These are phyloP conservation scores for Miltochrista miniata DNA, from an alignment of 2,888 invertebrate species.

Conservation along the genomic window DNA sequence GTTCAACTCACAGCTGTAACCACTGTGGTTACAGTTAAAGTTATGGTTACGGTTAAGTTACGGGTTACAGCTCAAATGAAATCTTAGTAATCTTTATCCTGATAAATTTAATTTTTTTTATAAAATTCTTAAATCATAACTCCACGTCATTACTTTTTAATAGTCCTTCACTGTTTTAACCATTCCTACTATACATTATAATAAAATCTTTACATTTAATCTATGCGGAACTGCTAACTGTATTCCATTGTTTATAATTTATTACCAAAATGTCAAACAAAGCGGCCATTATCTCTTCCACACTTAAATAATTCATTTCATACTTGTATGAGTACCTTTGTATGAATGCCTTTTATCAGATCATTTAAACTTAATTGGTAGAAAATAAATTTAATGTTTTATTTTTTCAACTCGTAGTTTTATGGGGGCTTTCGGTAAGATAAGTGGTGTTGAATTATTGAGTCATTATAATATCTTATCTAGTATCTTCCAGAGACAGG, in stretches of 20 bases:
- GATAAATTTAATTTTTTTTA: no score
- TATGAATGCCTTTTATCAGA: constrained; percentile 22
- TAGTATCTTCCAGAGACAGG: background rate
- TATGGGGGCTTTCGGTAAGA: constrained; percentile 14
- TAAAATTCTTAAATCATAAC: no score
- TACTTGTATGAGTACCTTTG: constrained; percentile 2
- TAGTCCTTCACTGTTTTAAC: no score
- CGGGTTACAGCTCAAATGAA: no score
- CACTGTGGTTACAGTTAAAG: no score
- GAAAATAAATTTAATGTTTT: constrained; percentile 24
- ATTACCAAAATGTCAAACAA: constrained; percentile 48
- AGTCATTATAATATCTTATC: background rate
- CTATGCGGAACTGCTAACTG: constrained; percentile 63
- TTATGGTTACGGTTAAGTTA: no score
- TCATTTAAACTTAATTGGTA: constrained; percentile 34
- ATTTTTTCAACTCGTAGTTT: constrained; percentile 7
- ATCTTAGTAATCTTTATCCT: no score
- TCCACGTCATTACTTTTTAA: no score
- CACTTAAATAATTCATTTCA: constrained; percentile 19
- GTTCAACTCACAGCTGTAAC: no score
- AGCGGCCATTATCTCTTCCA: constrained; percentile 38
- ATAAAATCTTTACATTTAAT: no score
- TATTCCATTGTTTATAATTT: constrained; percentile 48
- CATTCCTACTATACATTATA: no score
- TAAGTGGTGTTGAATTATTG: background rate